phyloP scores from a whole-genome alignment of 2,797 vertebrate species.

The Sus cebifrons region DNA sequence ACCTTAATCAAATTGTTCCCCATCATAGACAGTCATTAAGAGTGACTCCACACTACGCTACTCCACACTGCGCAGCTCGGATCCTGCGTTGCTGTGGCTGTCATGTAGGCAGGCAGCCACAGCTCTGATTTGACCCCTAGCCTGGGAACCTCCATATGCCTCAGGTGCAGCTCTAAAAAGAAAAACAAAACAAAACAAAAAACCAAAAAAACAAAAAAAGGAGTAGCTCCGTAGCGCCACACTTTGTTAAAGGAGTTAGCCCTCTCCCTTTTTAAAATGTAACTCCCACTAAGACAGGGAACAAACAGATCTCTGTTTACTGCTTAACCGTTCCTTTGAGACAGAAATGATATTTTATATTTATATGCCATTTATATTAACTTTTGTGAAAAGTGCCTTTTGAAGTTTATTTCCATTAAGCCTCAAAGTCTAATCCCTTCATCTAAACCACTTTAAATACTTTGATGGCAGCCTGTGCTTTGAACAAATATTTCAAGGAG shows the following conservation, averaged over 20 bases:
- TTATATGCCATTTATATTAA: slow-evolving; percentile 64
- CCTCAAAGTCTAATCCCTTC: background rate
- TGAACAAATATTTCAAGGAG: slow-evolving; percentile 76
- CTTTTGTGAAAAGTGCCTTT: slow-evolving; percentile 38
- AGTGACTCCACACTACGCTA: background rate
- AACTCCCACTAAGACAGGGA: slow-evolving; percentile 27
- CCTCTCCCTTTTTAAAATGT: background rate
- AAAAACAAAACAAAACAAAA: too few species aligned
- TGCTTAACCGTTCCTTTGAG: slow-evolving; percentile 22
- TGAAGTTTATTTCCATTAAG: slow-evolving; percentile 69
- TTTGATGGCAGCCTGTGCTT: slow-evolving; percentile 72
- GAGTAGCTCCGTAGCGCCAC: background rate
- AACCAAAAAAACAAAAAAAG: background rate
- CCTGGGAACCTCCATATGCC: too few species aligned
- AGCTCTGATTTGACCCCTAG: too few species aligned
- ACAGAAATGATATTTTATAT: background rate
- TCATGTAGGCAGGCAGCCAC: too few species aligned
- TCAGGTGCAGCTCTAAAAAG: too few species aligned
- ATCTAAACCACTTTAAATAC: slow-evolving; percentile 50
- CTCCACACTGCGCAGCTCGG: background rate
- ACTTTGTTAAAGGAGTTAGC: slow-evolving; percentile 31
- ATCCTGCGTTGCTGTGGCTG: too few species aligned
- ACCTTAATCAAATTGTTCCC: slow-evolving; percentile 15
- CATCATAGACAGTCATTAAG: background rate
- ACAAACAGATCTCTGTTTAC: background rate